Conservation (phyloP, 2,888 invertebrate genomes). For the Chromoteleia sp. region DNA sequence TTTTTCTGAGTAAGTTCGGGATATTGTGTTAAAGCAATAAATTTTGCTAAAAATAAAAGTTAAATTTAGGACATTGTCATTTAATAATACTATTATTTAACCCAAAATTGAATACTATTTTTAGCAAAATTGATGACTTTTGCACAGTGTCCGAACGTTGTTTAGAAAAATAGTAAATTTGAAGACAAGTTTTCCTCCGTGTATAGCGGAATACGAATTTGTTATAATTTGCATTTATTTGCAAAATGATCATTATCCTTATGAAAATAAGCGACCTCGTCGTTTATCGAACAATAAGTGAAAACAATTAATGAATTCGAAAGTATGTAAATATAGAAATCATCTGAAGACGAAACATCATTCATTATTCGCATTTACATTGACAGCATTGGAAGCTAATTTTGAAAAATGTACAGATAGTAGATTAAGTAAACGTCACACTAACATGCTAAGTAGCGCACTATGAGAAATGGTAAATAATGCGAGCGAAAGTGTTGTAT, state of each 20-base stretch:
- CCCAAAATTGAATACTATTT: too few relatives aligned
- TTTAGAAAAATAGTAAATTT: too few relatives aligned
- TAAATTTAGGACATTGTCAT: too few relatives aligned
- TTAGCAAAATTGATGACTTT: too few relatives aligned
- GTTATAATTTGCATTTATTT: constrained; percentile 14
- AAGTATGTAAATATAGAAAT: constrained; percentile 49
- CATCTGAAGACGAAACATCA: constrained; percentile 13
- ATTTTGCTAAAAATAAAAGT: too few relatives aligned
- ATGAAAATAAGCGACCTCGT: constrained; percentile 11
- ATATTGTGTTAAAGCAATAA: too few relatives aligned
- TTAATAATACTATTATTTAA: too few relatives aligned
- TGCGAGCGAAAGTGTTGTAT: constrained; percentile 56
- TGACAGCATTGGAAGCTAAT: constrained; percentile 27
- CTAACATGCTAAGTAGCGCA: constrained; percentile 45
- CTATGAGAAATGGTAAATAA: constrained; percentile 46
- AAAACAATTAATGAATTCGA: constrained; percentile 49
- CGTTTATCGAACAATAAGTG: constrained; percentile 43
- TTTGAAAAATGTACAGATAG: constrained; percentile 17
- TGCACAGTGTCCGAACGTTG: too few relatives aligned
- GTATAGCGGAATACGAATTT: constrained; percentile 5
- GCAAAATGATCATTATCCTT: constrained; percentile 20
- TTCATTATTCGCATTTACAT: constrained; percentile 31
- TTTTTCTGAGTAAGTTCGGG: too few relatives aligned
- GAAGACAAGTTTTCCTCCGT: not conserved
- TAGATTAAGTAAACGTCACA: constrained; percentile 41